Base-by-base conservation (phyloP, 2,888 invertebrate genomes). In the Lasioglossum villosulum region DNA sequence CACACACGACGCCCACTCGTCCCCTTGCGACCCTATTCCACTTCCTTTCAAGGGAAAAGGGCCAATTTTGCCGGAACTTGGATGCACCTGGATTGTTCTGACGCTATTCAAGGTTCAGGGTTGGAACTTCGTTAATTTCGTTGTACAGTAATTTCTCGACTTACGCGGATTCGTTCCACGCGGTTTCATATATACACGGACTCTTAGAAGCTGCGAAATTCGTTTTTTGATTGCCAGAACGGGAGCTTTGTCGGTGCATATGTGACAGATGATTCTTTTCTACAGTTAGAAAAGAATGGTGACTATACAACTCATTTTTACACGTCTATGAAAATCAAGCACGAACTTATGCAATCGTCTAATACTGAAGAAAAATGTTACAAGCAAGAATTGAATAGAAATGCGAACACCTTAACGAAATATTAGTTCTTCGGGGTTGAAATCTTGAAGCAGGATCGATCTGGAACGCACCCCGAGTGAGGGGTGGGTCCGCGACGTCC, bases 1-100 rank as follows among this genome's bases (percentile, higher is more conserved):
- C 88, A 77, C 90, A 85, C 83, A 86, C 87, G 71, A 70, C 70
- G 30, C 75, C 78, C 52, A 52, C 52, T 59, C 34, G 48, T 23
- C 52, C 75, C 48, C 63, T 80, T 59, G 63, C 63, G 12, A 63
- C 63, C 27, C 63, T 63, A 30, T 27, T 63, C 8, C 52, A 23
- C 56, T 56, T 71, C n/a, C 48, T 73, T 72, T 27, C 30, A 59
- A 14, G 27, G 16, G 37, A 42, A 27, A 27, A 71, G 14, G 39
- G 30, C 34, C 34, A 30, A 34, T 34, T 34, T 66, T 6, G 66
- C 27, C 30, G 2, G 30, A 63, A 63, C 63, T 30, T 16, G 23
- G 10, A 52, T n/a, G 52, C 23, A 23, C 52, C 52, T 52, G 10
- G n/a, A 52, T 52, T 52, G n/a, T 52, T n/a, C 52, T n/a, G 23